Evolutionary conservation across 2,113 vertebrate genomes (phyloP), one percentile per base, ranked within the genome.

Genomic region (Xiphophorus maculatus): DNA sequence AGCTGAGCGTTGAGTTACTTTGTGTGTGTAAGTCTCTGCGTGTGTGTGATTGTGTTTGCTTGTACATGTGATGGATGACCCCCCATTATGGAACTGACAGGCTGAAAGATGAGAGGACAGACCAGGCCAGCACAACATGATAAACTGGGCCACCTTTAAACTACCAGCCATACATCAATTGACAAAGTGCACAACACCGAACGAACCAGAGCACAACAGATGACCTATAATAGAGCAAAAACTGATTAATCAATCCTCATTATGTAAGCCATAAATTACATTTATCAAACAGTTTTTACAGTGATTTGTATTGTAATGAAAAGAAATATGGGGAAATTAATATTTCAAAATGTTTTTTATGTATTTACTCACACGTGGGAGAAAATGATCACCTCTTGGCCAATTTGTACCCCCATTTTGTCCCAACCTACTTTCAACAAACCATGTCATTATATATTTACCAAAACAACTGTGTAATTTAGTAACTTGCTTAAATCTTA

Each of bases 101-200:
- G 37, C 77, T 87, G 81, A 79, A 69, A 83, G 87, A 90, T 77
- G 81, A 87, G 82, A 89, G 83, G 81, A 87, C 76, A 82, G 81
- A 29, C 71, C 69, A 72, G 84, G 81, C 65, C 70, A 80, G 69
- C 70, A 70, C 63, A 22, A 79, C 84, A 86, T 85, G 84, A 92
- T 85, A 88, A 90, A 87, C 81, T 81, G 82, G 85, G 79, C 80
- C 84, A 79, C 86, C 80, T 83, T 86, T 81, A 84, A 82, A 84
- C 77, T 69, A 81, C 67, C 68, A 76, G 84, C 81, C 75, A 86
- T 88, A 80, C 81, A 91, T 91, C 88, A 91, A 68, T 12, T 58
- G 48, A 80, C 78, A 82, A 48, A 32, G 44, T n/a, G 44, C 61
- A 27, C 67, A 69, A 66, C 79, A 76, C 2, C 40, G 74, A 79